Percentiles rank a stretch among this genome's conserved stretches.
phyloP scores from a whole-genome alignment of 2,113 vertebrate genomes.

The Zingel zingel region DNA sequence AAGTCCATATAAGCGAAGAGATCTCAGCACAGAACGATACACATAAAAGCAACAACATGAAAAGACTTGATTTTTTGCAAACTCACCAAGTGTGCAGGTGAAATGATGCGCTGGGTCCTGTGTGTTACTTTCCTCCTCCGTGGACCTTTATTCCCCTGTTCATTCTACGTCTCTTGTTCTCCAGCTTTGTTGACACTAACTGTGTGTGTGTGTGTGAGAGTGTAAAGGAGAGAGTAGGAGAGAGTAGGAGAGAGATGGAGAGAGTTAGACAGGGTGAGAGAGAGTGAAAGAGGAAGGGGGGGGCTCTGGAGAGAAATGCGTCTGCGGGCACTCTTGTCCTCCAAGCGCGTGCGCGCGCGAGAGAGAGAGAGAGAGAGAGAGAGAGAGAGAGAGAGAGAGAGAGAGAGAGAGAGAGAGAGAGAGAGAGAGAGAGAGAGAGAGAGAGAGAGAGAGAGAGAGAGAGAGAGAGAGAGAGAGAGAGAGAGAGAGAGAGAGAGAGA shows the following conservation, averaged over 20 bases:
- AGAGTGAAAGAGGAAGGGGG: constrained; percentile 80
- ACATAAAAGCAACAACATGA: not conserved
- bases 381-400: constrained; percentile 56
- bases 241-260: constrained; percentile 76
- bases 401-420: constrained; percentile 47
- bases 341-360: too few relatives aligned
- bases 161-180: constrained; percentile 72
- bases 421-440: constrained; percentile 33
- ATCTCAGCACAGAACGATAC: not conserved
- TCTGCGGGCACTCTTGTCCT: constrained; percentile 86
- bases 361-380: constrained; percentile 62
- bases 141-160: constrained; percentile 71
- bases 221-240: constrained; percentile 72
- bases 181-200: constrained; percentile 83
- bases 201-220: constrained; percentile 66
- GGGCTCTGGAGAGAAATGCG: constrained; percentile 83
- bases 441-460: constrained; percentile 52
- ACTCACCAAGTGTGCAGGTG: constrained; percentile 77
- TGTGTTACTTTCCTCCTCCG: constrained; percentile 62
- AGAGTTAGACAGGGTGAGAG: constrained; percentile 80
- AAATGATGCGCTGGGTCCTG: constrained; percentile 45
- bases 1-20: constrained; percentile 2
- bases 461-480: constrained; percentile 54
- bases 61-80: constrained; percentile 29
- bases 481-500: constrained; percentile 34